Evolutionary conservation across 2,113 vertebrate species (phyloP), one percentile per base, ranked within the genome.

Genomic region (Agelaius phoeniceus): DNA sequence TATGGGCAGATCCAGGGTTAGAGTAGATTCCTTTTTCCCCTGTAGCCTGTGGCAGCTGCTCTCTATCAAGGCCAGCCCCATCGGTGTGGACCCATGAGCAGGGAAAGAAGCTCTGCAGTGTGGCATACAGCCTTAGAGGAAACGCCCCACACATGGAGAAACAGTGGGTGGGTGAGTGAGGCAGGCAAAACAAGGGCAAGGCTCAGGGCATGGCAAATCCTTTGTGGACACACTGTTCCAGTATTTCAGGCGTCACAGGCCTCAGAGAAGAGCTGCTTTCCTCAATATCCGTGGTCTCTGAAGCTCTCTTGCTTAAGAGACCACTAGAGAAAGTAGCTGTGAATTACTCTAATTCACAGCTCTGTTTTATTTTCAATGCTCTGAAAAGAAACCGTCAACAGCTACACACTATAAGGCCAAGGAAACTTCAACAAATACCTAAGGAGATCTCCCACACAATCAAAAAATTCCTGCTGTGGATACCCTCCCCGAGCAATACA

Each of bases 401-500:
- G 43, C 54, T 37, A 83, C n/a, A 37, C 4, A 33, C 18, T 68
- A 7, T 79, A 83, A 94, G 20, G 31, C 82, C 41, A 76, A 85
- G 67, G 41, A 90, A 26, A 49, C 63, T 82, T 82, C 87, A 61
- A 61, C 71, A 90, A 93, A 90, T 79, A 79, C 51, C 41, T 83
- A 55, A 76, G n/a, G 41, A 3, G 3, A 66, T 49, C 46, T 93
- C 54, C 55, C 37, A 65, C 54, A 66, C 24, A 91, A 84, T 93
- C 69, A 82, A 90, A 85, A 27, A 85, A n/a, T 57, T 94, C 67
- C 87, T 93, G 71, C 54, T 73, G 58, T 76, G 74, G 44, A 31
- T 90, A 85, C 37, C 31, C 73, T 85, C 75, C 39, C 49, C 55
- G 54, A 95, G 94, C 95, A 92, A 85, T 90, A 94, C 75, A 88